Base-by-base conservation (phyloP, 2,888 invertebrate species). In the Lepidochitona cinerea region DNA sequence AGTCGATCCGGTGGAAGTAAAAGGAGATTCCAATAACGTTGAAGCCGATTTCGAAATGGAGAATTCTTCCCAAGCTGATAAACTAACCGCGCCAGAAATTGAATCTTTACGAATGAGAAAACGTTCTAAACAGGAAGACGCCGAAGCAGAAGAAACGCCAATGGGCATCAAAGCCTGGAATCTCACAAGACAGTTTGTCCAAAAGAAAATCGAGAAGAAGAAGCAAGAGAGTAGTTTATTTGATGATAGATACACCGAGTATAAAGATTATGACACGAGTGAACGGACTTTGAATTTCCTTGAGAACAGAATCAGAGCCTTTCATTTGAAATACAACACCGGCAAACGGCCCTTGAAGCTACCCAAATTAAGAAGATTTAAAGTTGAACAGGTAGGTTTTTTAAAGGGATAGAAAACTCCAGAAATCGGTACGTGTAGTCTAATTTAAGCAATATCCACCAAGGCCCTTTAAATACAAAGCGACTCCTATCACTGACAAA, bases 211-310 rank as follows among this genome's bases (percentile, higher is more conserved):
- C 32, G 59, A 59, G 29, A 59, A 26, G 32, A 59, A 59, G 29
- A 29, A 4, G 32, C 59, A 59, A 4, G 59, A 59, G 12, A 59
- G 59, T 33, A 68, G 72, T 14, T 26, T 72, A 14, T 37, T 74
- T 29, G 70, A 69, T 0, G 75, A 77, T 3, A 72, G 54, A 0
- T 59, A 79, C 23, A 75, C 77, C 0, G 70, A 69, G 9, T 81
- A 82, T 67, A 79, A 82, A 6, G 87, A 88, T 73, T 87, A 81
- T 73, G 85, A 87, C 68, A 85, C 86, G 0, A 85, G 85, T 29
- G 87, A 87, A 14, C 79, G 75, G 32, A 82, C 85, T 3, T 78
- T 89, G 35, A 75, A 75, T 0, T 75, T 83, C 32, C 79, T 89
- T 12, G 89, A 89, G 74, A 80, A 81, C 68, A 78, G 86, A 32